Base-by-base conservation (phyloP, 2,113 vertebrate genomes). In the Rhinogobius similis region DNA sequence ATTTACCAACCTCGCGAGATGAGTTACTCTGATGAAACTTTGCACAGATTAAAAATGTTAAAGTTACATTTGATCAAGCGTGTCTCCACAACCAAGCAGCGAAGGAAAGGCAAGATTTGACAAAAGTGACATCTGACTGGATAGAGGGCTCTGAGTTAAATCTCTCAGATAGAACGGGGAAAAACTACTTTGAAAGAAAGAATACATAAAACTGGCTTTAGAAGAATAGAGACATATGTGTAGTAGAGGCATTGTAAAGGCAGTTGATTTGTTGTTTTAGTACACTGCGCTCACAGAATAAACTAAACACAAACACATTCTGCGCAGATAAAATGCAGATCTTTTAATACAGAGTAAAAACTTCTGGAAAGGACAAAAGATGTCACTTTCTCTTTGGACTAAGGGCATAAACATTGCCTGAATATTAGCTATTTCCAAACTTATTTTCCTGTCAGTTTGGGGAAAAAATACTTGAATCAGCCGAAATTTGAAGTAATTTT, bases 1-100 rank as follows among this genome's bases (percentile, higher is more conserved):
- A 90, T 89, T 86, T 86, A 84, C 75, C 73, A 82, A 80, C 72
- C 87, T 86, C 82, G 9, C 61, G 80, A 86, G 86, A 87, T 79
- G 79, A 79, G 79, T 75, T 80, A 86, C 83, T 88, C 84, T 87
- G 86, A 89, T 86, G 83, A 90, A 89, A 90, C 85, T 88, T 88
- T 90, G 77, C 72, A 11, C 79, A 82, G 88, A 90, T 90, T 91
- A 88, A 89, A 88, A 86, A 85, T 83, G 76, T 82, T 89, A 86
- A 91, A 89, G 79, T 89, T 76, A 85, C 76, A 89, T 90, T 88
- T 86, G 87, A 90, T 90, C 87, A 88, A 88, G 82, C 84, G 62
- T 63, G 82, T 87, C 86, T 80, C 56, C 74, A 73, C 52, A 58
- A 68, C 73, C 85, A 78, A 78, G 81, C 81, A 71, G 75, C 27